These are phyloP conservation scores for Tetramorium alpestre DNA, from an alignment of 1,140 invertebrate species.

Conservation along the genomic window DNA sequence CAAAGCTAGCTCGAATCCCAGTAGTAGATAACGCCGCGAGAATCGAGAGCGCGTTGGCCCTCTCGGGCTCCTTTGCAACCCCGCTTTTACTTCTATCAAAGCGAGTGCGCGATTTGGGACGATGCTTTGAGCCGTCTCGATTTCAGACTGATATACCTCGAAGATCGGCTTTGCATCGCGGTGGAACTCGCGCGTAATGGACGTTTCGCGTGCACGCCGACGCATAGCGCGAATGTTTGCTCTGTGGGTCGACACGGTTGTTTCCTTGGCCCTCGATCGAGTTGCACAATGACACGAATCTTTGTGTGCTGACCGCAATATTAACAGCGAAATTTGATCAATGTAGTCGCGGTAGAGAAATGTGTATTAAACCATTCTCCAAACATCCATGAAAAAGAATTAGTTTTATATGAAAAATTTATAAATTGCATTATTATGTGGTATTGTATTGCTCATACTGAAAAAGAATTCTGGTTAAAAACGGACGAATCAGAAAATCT, in stretches of 20 bases:
- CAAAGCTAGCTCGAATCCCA: slow-evolving; percentile 63
- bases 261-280: slow-evolving; percentile 11
- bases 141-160: slow-evolving; percentile 51
- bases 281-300: not conserved
- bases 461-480: too few species aligned
- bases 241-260: not conserved
- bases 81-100: slow-evolving; percentile 65
- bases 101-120: slow-evolving; percentile 42
- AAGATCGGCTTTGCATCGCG: slow-evolving; percentile 1
- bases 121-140: slow-evolving; percentile 43
- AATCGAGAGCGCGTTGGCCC: slow-evolving; percentile 31
- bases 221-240: not conserved
- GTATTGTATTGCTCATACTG: not conserved
- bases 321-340: not conserved
- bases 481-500: too few species aligned
- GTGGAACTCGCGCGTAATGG: slow-evolving; percentile 43
- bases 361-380: not conserved
- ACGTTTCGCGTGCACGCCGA: slow-evolving; percentile 39
- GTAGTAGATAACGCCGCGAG: slow-evolving; percentile 54
- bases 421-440: not conserved
- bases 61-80: slow-evolving; percentile 60
- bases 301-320: not conserved
- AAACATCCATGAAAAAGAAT: not conserved
- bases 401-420: not conserved
- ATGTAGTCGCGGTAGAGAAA: not conserved